phyloP scores from a whole-genome alignment of 2,797 vertebrate species.

The Schizopygopsis malacanthus region DNA sequence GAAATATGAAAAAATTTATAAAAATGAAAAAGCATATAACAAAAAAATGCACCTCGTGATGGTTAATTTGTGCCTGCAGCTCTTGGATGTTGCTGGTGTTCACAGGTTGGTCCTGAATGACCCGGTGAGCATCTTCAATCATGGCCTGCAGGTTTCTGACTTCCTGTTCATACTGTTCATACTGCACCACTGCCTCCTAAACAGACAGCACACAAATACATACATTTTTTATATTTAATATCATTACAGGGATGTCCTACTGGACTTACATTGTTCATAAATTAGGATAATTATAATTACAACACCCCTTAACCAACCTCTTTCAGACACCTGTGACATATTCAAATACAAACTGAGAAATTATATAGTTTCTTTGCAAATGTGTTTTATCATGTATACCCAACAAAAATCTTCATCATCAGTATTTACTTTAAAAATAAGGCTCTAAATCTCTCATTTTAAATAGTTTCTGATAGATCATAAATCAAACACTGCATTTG shows the following conservation, averaged over 20 bases:
- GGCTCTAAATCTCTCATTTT: neutral
- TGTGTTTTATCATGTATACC: neutral
- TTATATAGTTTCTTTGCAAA: neutral
- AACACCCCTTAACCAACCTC: neutral
- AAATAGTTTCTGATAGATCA: neutral
- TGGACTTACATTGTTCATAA: neutral
- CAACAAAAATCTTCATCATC: neutral
- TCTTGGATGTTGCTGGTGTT: slow-evolving; percentile 93
- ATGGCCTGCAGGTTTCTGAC: slow-evolving; percentile 93
- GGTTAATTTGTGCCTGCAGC: slow-evolving; percentile 92
- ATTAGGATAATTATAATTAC: neutral
- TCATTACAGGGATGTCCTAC: neutral
- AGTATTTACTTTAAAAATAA: slow-evolving; percentile 1
- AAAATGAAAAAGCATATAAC: neutral
- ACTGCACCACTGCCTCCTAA: slow-evolving; percentile 96
- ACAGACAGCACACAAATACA: neutral
- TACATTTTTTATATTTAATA: neutral
- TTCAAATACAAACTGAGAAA: neutral
- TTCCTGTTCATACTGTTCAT: slow-evolving; percentile 96
- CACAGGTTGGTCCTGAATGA: slow-evolving; percentile 89
- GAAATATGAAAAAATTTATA: neutral
- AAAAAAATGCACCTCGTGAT: slow-evolving; percentile 85
- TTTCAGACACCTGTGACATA: slow-evolving; percentile 10
- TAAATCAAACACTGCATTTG: slow-evolving; percentile 1
- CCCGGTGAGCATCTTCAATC: slow-evolving; percentile 90